A percentile compares a stretch with the other conserved stretches of the same genome.
These are phyloP conservation scores for Pleuronectes platessa DNA, from an alignment of 2,113 vertebrate genomes.

Conservation along the genomic window DNA sequence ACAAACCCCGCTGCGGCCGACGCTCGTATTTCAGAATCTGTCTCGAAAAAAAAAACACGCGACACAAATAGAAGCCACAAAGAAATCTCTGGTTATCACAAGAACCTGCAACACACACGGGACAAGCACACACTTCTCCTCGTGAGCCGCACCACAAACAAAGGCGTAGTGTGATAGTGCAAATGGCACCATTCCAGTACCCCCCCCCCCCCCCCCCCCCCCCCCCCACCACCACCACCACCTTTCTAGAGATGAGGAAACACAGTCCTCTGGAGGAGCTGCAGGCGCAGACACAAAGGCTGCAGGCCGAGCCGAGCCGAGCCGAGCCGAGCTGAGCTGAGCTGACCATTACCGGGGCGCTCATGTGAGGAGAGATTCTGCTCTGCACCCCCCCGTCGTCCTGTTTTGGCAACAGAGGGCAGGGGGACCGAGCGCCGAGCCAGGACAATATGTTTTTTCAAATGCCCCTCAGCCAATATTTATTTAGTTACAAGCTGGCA, in stretches of 20 bases:
- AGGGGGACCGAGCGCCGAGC: slow-evolving; percentile 59
- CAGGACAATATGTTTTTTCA: slow-evolving; percentile 82
- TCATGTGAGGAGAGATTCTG: slow-evolving; percentile 67
- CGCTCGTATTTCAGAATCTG: slow-evolving; percentile 50
- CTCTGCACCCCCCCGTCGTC: slow-evolving; percentile 63
- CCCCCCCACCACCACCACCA: slow-evolving; percentile 3
- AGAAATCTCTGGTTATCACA: slow-evolving; percentile 71
- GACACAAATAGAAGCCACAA: slow-evolving; percentile 71
- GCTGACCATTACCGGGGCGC: slow-evolving; percentile 58
- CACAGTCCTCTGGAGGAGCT: slow-evolving; percentile 6
- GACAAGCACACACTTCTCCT: slow-evolving; percentile 65
- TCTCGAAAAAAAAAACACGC: slow-evolving; percentile 44
- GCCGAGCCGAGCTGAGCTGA: slow-evolving; percentile 7
- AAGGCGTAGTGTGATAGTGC: slow-evolving; percentile 63
- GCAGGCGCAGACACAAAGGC: slow-evolving; percentile 58
- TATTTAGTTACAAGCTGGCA: slow-evolving; percentile 79
- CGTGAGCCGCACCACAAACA: slow-evolving; percentile 53
- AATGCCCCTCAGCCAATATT: slow-evolving; percentile 78
- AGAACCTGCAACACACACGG: slow-evolving; percentile 58
- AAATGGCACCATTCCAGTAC: slow-evolving; percentile 58
- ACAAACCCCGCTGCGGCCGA: slow-evolving; percentile 44
- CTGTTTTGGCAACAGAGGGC: slow-evolving; percentile 71
- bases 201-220: slow-evolving; percentile 26
- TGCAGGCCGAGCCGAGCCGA: slow-evolving; percentile 11
- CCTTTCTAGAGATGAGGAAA: slow-evolving; percentile 26